Percentiles rank a stretch among this genome's conserved stretches.
Evolutionary conservation across 2,113 vertebrate species (phyloP).

Genomic region (Sciurus niger): DNA sequence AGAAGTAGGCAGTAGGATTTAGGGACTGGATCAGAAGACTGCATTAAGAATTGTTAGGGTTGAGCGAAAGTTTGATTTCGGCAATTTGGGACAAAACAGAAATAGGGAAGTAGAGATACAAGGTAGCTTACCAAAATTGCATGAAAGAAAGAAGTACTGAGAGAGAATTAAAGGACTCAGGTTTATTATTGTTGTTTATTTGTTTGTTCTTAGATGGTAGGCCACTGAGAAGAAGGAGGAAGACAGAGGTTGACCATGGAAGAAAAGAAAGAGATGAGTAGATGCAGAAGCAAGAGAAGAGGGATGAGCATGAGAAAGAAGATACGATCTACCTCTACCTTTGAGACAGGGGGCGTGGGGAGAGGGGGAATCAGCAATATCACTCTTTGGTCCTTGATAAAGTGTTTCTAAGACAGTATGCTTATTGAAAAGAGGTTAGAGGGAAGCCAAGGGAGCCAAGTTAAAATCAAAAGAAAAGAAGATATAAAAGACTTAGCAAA

Average conservation of each 20-base stretch:
- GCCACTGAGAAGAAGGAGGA: background rate
- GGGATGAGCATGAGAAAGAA: background rate
- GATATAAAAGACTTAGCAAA: conserved; percentile 21
- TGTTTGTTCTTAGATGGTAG: background rate
- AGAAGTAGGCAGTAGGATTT: background rate
- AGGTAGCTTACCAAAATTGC: background rate
- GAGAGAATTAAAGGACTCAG: background rate
- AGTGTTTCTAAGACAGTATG: background rate
- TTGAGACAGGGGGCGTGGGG: background rate
- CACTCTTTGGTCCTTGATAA: background rate
- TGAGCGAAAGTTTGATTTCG: background rate
- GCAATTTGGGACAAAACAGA: background rate
- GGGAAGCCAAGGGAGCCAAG: background rate
- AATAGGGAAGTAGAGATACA: background rate
- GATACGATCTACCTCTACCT: background rate
- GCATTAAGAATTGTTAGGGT: background rate
- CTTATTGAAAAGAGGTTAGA: background rate
- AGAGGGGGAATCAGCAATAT: background rate
- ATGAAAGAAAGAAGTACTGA: background rate
- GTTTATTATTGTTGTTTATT: background rate
- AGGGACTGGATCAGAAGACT: background rate
- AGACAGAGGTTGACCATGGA: background rate
- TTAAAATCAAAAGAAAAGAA: conserved; percentile 58
- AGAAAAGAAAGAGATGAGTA: background rate
- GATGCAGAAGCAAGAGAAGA: background rate